Evolutionary conservation across 2,888 invertebrate genomes (phyloP), one percentile per base, ranked within the genome.

Genomic region (Tetragonisca angustula): DNA sequence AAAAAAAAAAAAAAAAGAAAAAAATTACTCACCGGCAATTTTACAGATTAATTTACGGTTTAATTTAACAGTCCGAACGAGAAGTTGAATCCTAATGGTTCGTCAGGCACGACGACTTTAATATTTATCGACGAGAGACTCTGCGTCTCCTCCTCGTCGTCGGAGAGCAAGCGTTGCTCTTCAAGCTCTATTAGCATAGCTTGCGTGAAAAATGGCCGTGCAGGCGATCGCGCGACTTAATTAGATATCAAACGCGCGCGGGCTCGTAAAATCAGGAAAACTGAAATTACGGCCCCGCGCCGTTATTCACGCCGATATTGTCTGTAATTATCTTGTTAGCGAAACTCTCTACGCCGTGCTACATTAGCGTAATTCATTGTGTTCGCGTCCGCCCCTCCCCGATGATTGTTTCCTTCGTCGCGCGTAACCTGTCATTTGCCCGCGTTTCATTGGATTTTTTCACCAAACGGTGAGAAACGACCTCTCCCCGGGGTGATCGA

Each of bases 191-290:
- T 43, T 43, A 3, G 43, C 4, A n/a, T 19, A 19, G 2, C 21
- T 24, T 2, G n/a, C 50, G 64, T 32, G 50, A 73, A 73, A 64
- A 73, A 73, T 64, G 50, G 17, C 50, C 62, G 4, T 21, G 50
- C 9, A 17, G 32, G 32, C 32, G 49, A 64, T 62, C 64, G 64
- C 64, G 50, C n/a, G 73, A 62, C 62, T 52, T 50, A 64, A 74
- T 74, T 52, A 64, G 52, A 64, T 74, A n/a, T 64, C 64, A 61
- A 72, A 61, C 59, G 59, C 24, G 43, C 56, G 11, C 13, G n/a
- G n/a, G 70, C 56, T 70, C 36, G 56, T 70, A 70, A 59, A 72
- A 72, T 72, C 70, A 17, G 71, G 71, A 59, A 72, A 72, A 72
- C 49, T 72, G 59, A 61, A 72, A 72, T 72, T 61, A 24, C 43